Conservation (phyloP, 2,113 vertebrate species). For the Protobothrops flavoviridis region DNA sequence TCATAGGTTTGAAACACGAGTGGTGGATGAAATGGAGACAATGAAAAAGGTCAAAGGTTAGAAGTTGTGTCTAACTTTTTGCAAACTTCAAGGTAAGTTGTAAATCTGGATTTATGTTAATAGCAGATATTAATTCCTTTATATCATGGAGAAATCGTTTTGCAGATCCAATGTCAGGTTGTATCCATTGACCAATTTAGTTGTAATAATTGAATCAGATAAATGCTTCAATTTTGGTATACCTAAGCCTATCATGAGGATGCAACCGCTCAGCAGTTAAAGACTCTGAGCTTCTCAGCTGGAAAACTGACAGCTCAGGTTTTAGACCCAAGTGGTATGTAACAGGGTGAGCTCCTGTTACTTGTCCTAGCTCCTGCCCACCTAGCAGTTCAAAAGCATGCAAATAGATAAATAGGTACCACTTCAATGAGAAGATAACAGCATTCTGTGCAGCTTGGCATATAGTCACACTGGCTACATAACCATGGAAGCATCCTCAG, state of each 20-base stretch:
- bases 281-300: background rate
- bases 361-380: background rate
- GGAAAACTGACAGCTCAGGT: background rate
- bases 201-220: background rate
- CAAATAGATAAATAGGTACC: background rate
- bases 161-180: background rate
- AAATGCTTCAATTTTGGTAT: background rate
- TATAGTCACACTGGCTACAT: background rate
- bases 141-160: background rate
- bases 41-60: background rate
- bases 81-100: background rate
- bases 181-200: background rate
- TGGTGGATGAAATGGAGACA: background rate
- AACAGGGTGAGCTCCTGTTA: background rate
- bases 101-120: background rate
- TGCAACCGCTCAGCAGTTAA: background rate
- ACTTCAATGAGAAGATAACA: background rate
- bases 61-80: background rate
- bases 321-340: background rate
- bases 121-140: background rate
- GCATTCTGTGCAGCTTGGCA: background rate
- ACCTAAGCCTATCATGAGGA: background rate
- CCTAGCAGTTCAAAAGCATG: background rate
- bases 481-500: background rate
- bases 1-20: background rate